These are phyloP conservation scores for Cepaea nemoralis DNA, from an alignment of 1,140 invertebrate species.

Conservation along the genomic window DNA sequence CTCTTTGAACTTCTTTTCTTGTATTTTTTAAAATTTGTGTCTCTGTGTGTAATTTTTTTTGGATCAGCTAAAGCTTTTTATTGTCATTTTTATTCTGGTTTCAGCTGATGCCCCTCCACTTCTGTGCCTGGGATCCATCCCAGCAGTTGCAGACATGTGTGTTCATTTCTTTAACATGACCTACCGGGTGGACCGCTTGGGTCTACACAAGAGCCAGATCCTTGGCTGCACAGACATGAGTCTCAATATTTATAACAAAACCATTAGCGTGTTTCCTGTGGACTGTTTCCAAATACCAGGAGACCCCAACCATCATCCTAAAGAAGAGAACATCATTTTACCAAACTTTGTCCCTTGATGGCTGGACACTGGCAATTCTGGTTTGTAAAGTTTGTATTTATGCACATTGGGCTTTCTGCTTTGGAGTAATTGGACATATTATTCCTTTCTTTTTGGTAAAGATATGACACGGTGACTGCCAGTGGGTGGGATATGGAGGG, in stretches of 20 bases:
- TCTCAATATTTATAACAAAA: conserved; percentile 59
- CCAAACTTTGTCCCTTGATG: conserved; percentile 36
- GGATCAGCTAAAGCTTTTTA: no score
- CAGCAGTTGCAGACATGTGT: conserved; percentile 58
- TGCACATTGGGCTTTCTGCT: background rate
- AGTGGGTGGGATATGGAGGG: no score
- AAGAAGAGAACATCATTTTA: conserved; percentile 24
- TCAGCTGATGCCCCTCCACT: conserved; percentile 57
- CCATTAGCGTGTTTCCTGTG: conserved; percentile 60
- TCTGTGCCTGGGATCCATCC: conserved; percentile 55
- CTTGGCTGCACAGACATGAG: conserved; percentile 58
- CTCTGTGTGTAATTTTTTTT: no score
- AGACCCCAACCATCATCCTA: conserved; percentile 46
- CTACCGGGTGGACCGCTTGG: conserved; percentile 52
- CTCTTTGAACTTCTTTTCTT: no score
- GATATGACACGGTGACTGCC: no score
- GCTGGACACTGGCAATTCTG: background rate
- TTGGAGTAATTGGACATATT: background rate
- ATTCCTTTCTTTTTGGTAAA: no score
- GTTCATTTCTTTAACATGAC: conserved; percentile 58
- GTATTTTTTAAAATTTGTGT: no score
- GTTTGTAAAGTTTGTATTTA: background rate
- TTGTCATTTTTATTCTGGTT: conserved; percentile 24
- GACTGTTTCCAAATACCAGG: conserved; percentile 64
- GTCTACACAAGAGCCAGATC: conserved; percentile 58